Base-by-base conservation (phyloP, 2,888 invertebrate species). In the Drosophila demipolita region DNA sequence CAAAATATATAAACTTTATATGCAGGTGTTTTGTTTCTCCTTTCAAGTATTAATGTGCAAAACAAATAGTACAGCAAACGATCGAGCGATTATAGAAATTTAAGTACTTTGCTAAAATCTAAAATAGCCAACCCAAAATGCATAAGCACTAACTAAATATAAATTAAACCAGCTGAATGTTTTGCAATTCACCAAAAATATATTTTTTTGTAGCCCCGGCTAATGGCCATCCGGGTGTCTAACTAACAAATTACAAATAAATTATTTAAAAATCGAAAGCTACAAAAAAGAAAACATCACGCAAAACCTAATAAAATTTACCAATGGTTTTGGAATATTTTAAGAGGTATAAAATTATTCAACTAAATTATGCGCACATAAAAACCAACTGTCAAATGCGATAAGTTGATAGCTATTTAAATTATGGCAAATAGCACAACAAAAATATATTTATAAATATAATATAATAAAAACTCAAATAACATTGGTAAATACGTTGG, bases 371-470 rank as follows among this genome's bases (percentile, higher is more conserved):
- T 29, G 52, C 32, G 45, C 53, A 62, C 59, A 71, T 64, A 70
- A 69, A 73, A 72, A 40, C 49, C 49, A 70, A 64, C 69, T 82
- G 86, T 69, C 87, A 75, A 71, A 74, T 63, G 49, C 53, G 65
- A 55, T 64, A 53, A 78, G 63, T 68, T 65, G 71, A 75, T 74
- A 83, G 71, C 78, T 73, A 57, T 73, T 81, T 61, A 78, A 69
- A 78, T 71, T 71, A 66, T 71, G 73, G 52, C 42, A 17, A 50
- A 54, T 9, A 60, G 9, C 15, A 59, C 23, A 45, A 48, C 53
- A 57, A 61, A 59, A 9, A 9, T 52, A 23, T 9, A 45, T 15
- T 7, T 15, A 45, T 45, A 53, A n/a, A 8, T 15, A 45, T 42
- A 45, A 33, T 20, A 42, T 29, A 55, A 59, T 45, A 48, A 60